phyloP scores from a whole-genome alignment of 2,888 invertebrate genomes.

The Stenodema calcarata region DNA sequence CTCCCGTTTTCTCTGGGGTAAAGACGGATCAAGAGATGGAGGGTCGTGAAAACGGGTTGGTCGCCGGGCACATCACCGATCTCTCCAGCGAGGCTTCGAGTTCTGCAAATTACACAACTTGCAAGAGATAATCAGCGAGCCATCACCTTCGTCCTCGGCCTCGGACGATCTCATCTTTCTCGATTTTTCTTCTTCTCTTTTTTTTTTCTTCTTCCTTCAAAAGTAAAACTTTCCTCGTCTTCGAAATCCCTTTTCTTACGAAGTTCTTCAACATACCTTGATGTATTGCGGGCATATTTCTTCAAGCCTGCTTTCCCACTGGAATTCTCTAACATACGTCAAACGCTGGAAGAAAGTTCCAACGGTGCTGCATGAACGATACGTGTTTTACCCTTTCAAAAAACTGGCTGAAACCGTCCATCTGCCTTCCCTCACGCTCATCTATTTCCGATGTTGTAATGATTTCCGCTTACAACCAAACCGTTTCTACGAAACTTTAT shows the following conservation, averaged over 20 bases:
- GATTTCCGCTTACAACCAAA: no score
- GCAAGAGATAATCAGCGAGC: constrained; percentile 5
- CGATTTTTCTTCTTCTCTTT: no score
- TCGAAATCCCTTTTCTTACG: neutral
- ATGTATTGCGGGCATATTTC: neutral
- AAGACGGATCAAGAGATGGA: neutral
- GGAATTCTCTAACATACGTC: neutral
- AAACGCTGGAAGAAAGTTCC: no score
- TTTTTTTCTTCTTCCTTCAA: neutral
- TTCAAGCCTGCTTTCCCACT: neutral
- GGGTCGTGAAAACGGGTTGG: neutral
- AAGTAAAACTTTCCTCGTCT: neutral
- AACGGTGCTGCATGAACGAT: no score
- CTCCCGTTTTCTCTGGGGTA: neutral
- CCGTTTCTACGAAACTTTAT: no score
- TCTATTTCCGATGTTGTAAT: no score
- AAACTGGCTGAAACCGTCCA: no score
- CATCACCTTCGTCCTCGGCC: neutral
- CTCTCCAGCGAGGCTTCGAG: neutral
- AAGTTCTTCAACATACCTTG: neutral
- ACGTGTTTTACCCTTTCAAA: no score
- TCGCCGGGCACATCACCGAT: neutral
- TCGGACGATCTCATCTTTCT: neutral
- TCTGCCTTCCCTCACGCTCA: no score
- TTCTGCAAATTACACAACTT: constrained; percentile 14